A percentile compares a stretch with the other conserved stretches of the same genome.
phyloP scores from a whole-genome alignment of 2,888 invertebrate species.

The Criorhina ranunculi region DNA sequence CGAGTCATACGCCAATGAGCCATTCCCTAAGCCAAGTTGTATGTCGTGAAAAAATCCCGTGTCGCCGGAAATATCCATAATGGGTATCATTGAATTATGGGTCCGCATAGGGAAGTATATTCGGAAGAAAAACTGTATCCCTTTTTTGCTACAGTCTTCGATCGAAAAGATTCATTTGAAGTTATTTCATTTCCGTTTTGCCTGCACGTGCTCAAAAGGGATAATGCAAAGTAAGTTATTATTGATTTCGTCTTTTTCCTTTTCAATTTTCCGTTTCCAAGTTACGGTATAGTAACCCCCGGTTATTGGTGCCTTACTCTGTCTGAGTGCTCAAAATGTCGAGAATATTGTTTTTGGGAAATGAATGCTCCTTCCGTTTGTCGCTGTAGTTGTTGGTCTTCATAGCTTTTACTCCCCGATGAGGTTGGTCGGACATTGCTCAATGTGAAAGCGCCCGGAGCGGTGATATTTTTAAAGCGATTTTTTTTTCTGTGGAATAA shows the following conservation, averaged over 20 bases:
- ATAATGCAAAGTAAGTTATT: not conserved
- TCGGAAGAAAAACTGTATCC: not conserved
- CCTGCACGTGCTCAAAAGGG: not conserved
- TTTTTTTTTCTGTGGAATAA: conserved; percentile 1
- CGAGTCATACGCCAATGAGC: conserved; percentile 52
- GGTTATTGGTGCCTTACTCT: conserved; percentile 8
- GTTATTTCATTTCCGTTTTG: not conserved
- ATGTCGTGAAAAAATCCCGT: conserved; percentile 48
- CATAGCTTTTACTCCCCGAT: not conserved
- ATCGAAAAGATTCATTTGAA: conserved; percentile 1
- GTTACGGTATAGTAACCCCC: not conserved
- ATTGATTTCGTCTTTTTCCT: conserved; percentile 2
- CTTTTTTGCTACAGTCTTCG: not conserved
- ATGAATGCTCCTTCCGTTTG: not conserved
- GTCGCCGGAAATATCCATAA: conserved; percentile 50
- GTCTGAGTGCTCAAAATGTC: not conserved
- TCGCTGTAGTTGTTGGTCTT: conserved; percentile 8
- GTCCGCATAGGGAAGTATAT: not conserved
- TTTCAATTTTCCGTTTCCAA: not conserved
- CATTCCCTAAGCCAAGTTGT: conserved; percentile 43
- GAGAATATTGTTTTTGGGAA: conserved; percentile 13
- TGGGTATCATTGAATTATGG: conserved; percentile 60
- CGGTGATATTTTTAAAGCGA: not conserved
- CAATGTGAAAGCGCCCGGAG: not conserved
- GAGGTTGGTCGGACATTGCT: conserved; percentile 12